phyloP scores from a whole-genome alignment of 1,140 invertebrate genomes.

The Drosophila nigromelanica region DNA sequence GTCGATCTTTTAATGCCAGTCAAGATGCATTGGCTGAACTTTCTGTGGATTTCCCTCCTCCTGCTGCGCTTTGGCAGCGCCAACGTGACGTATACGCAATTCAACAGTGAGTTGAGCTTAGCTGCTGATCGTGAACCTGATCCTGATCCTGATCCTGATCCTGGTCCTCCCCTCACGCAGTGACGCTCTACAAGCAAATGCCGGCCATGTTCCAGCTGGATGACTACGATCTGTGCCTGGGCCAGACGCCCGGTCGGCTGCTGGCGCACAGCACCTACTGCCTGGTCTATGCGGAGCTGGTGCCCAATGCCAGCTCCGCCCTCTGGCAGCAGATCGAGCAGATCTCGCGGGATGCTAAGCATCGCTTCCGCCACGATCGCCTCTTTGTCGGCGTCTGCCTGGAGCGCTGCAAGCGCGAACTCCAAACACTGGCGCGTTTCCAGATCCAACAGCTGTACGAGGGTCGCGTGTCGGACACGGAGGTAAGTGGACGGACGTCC shows the following conservation, averaged over 20 bases:
- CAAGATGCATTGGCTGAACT: constrained; percentile 18
- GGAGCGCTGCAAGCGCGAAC: constrained; percentile 55
- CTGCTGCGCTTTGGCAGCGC: not conserved
- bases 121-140: too few relatives aligned
- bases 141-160: not conserved
- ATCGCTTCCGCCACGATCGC: constrained; percentile 85
- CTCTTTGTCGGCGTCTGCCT: constrained; percentile 85
- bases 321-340: constrained; percentile 84
- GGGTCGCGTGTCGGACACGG: constrained; percentile 40
- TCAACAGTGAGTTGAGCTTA: constrained; percentile 60
- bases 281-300: constrained; percentile 84
- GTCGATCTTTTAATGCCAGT: constrained; percentile 35
- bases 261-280: constrained; percentile 80
- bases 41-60: constrained; percentile 8
- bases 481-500: constrained; percentile 22
- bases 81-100: constrained; percentile 20
- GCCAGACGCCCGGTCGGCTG: constrained; percentile 32
- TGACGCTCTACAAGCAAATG: constrained; percentile 78
- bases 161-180: constrained; percentile 16
- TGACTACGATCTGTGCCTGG: constrained; percentile 84
- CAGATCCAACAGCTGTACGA: constrained; percentile 34
- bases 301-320: constrained; percentile 56
- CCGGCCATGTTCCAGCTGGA: constrained; percentile 84
- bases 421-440: constrained; percentile 20
- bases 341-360: constrained; percentile 83